Conservation (phyloP, 2,888 invertebrate genomes). For the Troilus luridus region DNA sequence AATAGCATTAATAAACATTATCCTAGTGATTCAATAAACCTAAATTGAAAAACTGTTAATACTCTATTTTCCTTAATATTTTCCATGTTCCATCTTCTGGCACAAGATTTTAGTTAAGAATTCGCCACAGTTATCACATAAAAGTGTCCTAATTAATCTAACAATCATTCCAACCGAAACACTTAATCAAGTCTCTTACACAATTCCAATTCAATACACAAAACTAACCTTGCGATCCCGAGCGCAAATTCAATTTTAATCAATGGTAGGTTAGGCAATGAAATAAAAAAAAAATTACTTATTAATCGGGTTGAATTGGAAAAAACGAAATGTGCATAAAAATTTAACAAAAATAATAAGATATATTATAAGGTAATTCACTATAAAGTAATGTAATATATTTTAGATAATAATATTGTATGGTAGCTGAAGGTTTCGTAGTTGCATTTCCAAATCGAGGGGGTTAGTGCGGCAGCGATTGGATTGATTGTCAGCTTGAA, state of each 20-base stretch:
- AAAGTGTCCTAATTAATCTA: neutral
- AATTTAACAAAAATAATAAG: neutral
- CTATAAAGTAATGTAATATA: neutral
- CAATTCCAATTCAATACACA: neutral
- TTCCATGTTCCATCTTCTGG: neutral
- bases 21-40: neutral
- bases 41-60: neutral
- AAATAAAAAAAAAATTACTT: neutral
- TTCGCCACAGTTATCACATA: neutral
- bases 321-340: neutral
- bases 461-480: conserved; percentile 59
- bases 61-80: neutral
- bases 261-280: conserved; percentile 7
- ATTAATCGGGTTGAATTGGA: neutral
- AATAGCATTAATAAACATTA: conserved; percentile 23
- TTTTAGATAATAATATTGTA: neutral
- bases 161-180: neutral
- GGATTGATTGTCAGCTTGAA: conserved; percentile 62
- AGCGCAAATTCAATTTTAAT: conserved; percentile 13
- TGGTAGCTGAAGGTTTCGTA: conserved; percentile 11
- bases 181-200: neutral
- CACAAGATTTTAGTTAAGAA: neutral
- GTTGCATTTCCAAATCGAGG: conserved; percentile 31
- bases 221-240: neutral
- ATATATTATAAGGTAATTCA: neutral